Conservation (phyloP, 2,113 vertebrate species). For the Chunga burmeisteri region DNA sequence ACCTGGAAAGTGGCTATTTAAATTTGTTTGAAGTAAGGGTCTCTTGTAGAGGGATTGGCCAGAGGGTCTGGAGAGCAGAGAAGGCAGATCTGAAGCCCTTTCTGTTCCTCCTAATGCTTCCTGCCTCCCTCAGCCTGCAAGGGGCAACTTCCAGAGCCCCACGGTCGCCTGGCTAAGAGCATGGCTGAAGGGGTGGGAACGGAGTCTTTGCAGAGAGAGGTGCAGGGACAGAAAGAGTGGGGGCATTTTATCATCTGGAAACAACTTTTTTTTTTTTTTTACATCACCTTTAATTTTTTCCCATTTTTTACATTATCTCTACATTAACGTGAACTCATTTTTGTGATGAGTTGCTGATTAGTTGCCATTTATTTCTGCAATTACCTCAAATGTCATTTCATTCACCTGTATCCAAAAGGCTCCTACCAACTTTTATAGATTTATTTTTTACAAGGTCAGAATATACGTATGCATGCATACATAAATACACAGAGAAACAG, state of each 20-base stretch:
- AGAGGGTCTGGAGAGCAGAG: neutral
- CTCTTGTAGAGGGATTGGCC: neutral
- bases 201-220: neutral
- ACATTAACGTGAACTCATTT: neutral
- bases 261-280: neutral
- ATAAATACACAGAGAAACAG: neutral
- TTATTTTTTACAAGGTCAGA: neutral
- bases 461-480: neutral
- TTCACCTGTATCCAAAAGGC: neutral
- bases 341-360: neutral
- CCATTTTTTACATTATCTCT: neutral
- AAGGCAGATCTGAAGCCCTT: neutral
- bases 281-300: neutral
- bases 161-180: neutral
- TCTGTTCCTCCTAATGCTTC: neutral
- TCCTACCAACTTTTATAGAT: neutral
- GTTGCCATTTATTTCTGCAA: neutral
- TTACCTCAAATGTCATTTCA: neutral
- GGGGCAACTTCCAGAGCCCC: neutral
- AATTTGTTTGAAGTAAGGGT: constrained; percentile 35
- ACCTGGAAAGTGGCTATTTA: constrained; percentile 12
- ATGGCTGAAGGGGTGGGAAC: accelerated
- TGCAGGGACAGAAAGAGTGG: neutral
- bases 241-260: accelerated
- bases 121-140: neutral